phyloP scores from a whole-genome alignment of 2,113 vertebrate genomes.

The Etheostoma spectabile region DNA sequence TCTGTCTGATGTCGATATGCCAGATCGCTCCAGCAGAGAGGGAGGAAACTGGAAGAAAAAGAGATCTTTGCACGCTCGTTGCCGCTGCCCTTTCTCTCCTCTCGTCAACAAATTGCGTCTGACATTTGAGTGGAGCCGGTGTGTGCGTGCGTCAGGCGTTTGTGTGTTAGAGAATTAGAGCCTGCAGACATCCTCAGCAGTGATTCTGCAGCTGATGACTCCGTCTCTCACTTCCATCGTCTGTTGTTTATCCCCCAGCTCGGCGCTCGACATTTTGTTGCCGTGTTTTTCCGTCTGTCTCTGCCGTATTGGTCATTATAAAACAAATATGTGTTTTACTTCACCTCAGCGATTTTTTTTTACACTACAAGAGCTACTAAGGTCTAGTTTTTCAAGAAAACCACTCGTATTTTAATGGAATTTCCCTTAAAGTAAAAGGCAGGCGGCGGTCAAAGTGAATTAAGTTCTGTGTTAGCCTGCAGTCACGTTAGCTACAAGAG shows the following conservation, averaged over 20 bases:
- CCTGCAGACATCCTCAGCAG: constrained; percentile 57
- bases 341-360: neutral
- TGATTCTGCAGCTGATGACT: constrained; percentile 41
- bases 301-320: too few relatives aligned
- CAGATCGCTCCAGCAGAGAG: constrained; percentile 42
- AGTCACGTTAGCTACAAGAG: too few relatives aligned
- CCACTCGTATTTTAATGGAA: too few relatives aligned
- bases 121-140: constrained; percentile 85
- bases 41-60: neutral
- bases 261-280: neutral
- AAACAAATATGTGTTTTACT: neutral
- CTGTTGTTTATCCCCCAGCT: constrained; percentile 41
- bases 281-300: neutral
- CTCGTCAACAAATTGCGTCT: constrained; percentile 84
- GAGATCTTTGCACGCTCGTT: constrained; percentile 56
- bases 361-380: too few relatives aligned
- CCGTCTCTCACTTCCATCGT: constrained; percentile 16
- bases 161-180: constrained; percentile 31
- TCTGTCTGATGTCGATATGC: constrained; percentile 57
- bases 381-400: neutral
- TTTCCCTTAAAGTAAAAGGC: neutral
- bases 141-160: constrained; percentile 20
- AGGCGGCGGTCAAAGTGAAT: neutral
- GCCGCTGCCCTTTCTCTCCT: constrained; percentile 81
- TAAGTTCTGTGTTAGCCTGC: neutral